Percentiles rank a stretch among this genome's conserved stretches.
Conservation (phyloP, 2,888 invertebrate species). For the Pristionchus mayeri region DNA sequence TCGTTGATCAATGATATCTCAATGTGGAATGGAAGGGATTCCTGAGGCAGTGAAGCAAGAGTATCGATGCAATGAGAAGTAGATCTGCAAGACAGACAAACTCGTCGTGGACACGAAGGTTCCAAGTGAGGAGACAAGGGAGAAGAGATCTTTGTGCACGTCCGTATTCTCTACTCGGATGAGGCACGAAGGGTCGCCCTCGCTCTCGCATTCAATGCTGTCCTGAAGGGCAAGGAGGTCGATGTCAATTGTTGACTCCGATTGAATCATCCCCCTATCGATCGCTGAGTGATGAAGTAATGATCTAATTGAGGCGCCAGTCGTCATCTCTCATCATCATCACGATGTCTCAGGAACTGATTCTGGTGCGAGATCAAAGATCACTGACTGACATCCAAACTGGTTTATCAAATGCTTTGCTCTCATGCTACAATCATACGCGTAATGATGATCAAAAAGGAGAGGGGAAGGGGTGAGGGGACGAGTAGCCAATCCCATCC, state of each 20-base stretch:
- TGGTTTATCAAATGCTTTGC: constrained; percentile 34
- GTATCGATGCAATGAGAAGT: constrained; percentile 81
- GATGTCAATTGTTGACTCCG: constrained; percentile 55
- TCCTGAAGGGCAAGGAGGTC: constrained; percentile 70
- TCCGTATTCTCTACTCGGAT: constrained; percentile 82
- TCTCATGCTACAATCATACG: not conserved
- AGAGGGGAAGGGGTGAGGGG: not conserved
- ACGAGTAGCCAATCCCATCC: not conserved
- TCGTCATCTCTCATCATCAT: constrained; percentile 82
- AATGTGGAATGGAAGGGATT: constrained; percentile 58
- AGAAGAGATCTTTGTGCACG: constrained; percentile 78
- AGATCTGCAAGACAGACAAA: constrained; percentile 81
- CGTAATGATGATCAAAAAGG: not conserved
- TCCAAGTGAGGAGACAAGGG: constrained; percentile 69
- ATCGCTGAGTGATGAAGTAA: too few species aligned
- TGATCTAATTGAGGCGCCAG: constrained; percentile 77
- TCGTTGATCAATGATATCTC: not conserved
- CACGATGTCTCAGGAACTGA: constrained; percentile 83
- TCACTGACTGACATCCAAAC: constrained; percentile 8
- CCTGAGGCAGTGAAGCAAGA: constrained; percentile 79
- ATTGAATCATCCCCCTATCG: too few species aligned
- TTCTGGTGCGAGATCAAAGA: constrained; percentile 67
- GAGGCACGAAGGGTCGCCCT: constrained; percentile 80
- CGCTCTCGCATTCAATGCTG: constrained; percentile 81
- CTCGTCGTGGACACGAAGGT: constrained; percentile 77